These are phyloP conservation scores for Leuciscus idus DNA, from an alignment of 2,113 vertebrate species.

Conservation along the genomic window DNA sequence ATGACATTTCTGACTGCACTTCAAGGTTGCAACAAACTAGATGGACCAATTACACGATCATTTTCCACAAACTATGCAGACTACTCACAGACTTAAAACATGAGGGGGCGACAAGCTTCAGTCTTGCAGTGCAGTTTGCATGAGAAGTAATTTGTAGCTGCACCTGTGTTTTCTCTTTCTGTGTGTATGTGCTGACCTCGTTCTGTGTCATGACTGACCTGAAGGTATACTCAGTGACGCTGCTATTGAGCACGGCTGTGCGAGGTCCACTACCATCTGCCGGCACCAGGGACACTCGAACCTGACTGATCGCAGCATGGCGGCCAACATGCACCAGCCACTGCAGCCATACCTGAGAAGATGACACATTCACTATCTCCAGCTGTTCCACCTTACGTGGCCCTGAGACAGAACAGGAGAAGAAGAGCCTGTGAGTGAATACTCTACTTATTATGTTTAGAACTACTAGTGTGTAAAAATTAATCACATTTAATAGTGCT, in stretches of 20 bases:
- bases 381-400: slow-evolving; percentile 87
- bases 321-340: slow-evolving; percentile 85
- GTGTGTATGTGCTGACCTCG: neutral
- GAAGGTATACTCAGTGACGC: slow-evolving; percentile 82
- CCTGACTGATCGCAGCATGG: slow-evolving; percentile 81
- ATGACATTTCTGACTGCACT: neutral
- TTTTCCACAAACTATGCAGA: neutral
- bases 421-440: neutral
- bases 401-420: slow-evolving; percentile 71
- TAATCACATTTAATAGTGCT: neutral
- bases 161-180: neutral
- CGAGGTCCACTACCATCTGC: slow-evolving; percentile 73
- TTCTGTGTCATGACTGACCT: slow-evolving; percentile 78
- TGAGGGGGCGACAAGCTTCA: too few relatives aligned
- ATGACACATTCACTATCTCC: slow-evolving; percentile 84
- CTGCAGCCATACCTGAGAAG: slow-evolving; percentile 83
- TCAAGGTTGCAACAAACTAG: neutral
- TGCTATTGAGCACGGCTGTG: slow-evolving; percentile 82
- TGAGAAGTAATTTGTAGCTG: too few relatives aligned
- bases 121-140: too few relatives aligned
- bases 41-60: neutral
- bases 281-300: slow-evolving; percentile 83
- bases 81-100: neutral
- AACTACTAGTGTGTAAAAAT: neutral
- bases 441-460: neutral